Conservation (phyloP, 37 sponge, comb jelly and placozoan genomes). For the Chondrosia reniformis region DNA sequence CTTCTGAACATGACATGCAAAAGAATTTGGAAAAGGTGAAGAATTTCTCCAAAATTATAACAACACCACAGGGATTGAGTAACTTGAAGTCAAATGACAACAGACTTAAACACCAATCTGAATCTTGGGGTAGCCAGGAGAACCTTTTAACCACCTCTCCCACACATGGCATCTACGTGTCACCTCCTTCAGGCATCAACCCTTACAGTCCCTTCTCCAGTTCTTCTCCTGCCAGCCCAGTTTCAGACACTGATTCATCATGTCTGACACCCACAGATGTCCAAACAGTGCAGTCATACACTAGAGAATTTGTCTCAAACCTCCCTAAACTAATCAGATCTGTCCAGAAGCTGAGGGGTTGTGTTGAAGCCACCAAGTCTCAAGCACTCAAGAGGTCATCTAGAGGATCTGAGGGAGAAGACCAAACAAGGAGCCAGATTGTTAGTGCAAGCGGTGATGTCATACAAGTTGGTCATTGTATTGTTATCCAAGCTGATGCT, state of each 20-base stretch:
- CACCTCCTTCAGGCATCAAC: neutral
- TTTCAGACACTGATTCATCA: neutral
- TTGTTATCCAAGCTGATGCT: constrained; percentile 53
- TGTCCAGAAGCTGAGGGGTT: constrained; percentile 16
- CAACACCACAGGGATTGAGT: neutral
- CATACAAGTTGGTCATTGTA: constrained; percentile 6
- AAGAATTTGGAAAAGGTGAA: constrained; percentile 12
- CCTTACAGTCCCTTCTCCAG: neutral
- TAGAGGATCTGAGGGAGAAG: neutral
- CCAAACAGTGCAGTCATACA: neutral
- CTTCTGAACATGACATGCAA: constrained; percentile 1
- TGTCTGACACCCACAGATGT: neutral
- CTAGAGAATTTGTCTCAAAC: constrained; percentile 14
- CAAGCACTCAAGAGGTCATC: neutral
- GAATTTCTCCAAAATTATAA: neutral
- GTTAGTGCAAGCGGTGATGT: neutral
- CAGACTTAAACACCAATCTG: neutral
- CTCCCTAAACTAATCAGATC: neutral
- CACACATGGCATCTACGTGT: neutral
- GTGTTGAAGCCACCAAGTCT: constrained; percentile 3
- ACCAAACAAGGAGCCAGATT: neutral
- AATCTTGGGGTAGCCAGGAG: constrained; percentile 18
- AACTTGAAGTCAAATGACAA: neutral
- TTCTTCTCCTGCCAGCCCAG: neutral
- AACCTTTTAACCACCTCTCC: neutral